Evolutionary conservation across 2,888 invertebrate genomes (phyloP).

Genomic region (Charanyca ferruginea): DNA sequence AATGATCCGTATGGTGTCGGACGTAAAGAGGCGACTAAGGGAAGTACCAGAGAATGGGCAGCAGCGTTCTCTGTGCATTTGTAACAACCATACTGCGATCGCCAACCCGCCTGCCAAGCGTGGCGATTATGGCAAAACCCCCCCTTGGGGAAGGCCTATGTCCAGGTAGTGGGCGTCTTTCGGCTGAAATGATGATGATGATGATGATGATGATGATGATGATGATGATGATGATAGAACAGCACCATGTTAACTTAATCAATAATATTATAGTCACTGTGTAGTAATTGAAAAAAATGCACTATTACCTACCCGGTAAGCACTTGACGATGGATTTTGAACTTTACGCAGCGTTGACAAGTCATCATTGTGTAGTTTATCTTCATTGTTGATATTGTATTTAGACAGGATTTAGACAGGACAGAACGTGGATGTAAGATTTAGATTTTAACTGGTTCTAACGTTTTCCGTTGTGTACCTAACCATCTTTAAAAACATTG

Average conservation of each 20-base stretch:
- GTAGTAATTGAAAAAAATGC: neutral
- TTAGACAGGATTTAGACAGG: slow-evolving; percentile 78
- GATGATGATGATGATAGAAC: slow-evolving; percentile 1
- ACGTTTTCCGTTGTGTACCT: slow-evolving; percentile 23
- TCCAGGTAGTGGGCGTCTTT: too few species aligned
- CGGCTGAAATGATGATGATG: too few species aligned
- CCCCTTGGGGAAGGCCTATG: too few species aligned
- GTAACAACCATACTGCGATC: too few species aligned
- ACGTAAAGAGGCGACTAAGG: too few species aligned
- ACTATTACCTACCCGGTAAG: slow-evolving; percentile 41
- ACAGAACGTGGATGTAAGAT: slow-evolving; percentile 65
- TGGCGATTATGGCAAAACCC: too few species aligned
- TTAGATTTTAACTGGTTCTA: slow-evolving; percentile 55
- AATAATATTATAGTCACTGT: neutral
- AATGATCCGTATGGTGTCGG: too few species aligned
- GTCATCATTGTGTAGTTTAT: slow-evolving; percentile 79
- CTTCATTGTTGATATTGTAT: slow-evolving; percentile 79
- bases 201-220: too few species aligned
- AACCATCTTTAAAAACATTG: slow-evolving; percentile 33
- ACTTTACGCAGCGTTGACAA: slow-evolving; percentile 71
- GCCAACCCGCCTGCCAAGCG: too few species aligned
- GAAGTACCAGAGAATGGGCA: too few species aligned
- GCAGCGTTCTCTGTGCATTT: too few species aligned
- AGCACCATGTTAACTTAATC: neutral
- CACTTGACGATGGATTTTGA: slow-evolving; percentile 54